Evolutionary conservation across 2,888 invertebrate genomes (phyloP), one percentile per base, ranked within the genome.

Genomic region (Cistogaster globosa): DNA sequence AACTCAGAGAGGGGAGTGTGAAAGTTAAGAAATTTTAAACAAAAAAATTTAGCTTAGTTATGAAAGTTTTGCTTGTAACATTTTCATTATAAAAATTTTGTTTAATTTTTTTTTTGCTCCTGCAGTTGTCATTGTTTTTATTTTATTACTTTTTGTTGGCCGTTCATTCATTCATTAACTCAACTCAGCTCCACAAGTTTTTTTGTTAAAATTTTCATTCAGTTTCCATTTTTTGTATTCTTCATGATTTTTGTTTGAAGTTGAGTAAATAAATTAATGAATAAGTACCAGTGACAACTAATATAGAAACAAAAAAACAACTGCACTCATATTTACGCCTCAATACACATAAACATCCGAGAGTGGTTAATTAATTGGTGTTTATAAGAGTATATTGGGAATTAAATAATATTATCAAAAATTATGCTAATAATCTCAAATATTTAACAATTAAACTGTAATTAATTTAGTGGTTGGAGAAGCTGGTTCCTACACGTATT

Each of bases 241-340:
- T 26, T 53, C 18, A 11, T 48, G 4, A 12, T 12, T 42, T 42
- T 32, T 32, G 1, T 38, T 55, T 71, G 6, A 16, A 76, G 82
- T 83, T 77, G 82, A 63, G 76, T 83, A 60, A 83, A 71, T 83
- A 77, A 83, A 77, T 77, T 67, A 77, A 71, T 77, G 75, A 81
- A 75, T 69, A 71, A 77, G 58, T 77, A 63, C 38, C 38, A 60
- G 58, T 77, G 76, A 82, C 65, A 69, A 71, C 67, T 80, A 71
- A 45, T 57, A 51, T 6, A 51, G 55, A 62, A 57, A 38, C 57
- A 51, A 2, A 51, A 63, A 62, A 57, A 38, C 42, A 42, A 12
- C 12, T n/a, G 11, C 12, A 12, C 4, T 2, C 42, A 12, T 12
- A 42, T 12, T 6, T 4, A 12, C 42, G 32, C 12, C 11, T 9